Percentiles rank a stretch among this genome's conserved stretches.
phyloP scores from a whole-genome alignment of 2,797 vertebrate genomes.

The Taenioides sp. region DNA sequence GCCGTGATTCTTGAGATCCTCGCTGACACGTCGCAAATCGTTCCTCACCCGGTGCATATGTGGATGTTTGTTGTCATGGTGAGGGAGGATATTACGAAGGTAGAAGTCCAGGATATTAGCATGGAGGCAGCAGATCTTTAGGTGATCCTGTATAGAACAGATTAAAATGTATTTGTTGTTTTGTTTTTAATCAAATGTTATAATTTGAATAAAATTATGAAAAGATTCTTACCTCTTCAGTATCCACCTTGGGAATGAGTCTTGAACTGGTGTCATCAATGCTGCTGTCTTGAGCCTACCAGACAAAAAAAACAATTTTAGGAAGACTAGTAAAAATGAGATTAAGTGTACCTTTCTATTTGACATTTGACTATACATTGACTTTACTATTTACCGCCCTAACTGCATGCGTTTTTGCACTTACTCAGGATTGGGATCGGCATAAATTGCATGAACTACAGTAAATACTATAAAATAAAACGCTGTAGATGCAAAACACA shows the following conservation, averaged over 20 bases:
- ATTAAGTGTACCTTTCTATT: no score
- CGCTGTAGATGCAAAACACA: no score
- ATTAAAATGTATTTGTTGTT: not conserved
- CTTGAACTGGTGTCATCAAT: constrained; percentile 41
- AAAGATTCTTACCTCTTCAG: constrained; percentile 21
- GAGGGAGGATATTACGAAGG: constrained; percentile 71
- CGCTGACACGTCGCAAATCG: constrained; percentile 54
- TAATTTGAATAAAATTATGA: not conserved
- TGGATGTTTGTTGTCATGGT: constrained; percentile 7
- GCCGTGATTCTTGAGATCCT: constrained; percentile 53
- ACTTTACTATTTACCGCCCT: not conserved
- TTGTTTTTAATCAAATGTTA: not conserved
- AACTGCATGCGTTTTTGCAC: not conserved
- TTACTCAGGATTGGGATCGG: not conserved
- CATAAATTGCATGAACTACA: not conserved
- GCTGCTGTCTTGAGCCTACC: constrained; percentile 41
- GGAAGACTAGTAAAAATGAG: not conserved
- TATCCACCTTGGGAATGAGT: constrained; percentile 28
- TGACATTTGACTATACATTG: no score
- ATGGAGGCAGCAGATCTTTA: constrained; percentile 82
- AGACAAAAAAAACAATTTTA: not conserved
- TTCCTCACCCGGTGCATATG: constrained; percentile 47
- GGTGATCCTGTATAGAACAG: constrained; percentile 41
- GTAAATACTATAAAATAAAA: no score
- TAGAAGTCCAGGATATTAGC: constrained; percentile 79